Evolutionary conservation across 2,797 vertebrate species (phyloP).

Genomic region (Oreonectes daqikongensis): DNA sequence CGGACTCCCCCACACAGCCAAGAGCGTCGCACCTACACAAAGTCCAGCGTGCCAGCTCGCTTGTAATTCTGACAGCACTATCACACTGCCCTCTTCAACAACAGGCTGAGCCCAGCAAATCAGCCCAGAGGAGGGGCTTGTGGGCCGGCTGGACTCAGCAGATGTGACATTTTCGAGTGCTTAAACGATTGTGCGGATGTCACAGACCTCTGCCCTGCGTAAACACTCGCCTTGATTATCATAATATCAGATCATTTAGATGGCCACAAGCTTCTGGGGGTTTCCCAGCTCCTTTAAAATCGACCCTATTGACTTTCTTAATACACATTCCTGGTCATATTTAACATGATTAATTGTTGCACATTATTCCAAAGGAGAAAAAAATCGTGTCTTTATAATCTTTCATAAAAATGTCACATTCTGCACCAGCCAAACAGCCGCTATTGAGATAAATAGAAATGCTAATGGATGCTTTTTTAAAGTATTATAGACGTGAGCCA

Average conservation of each 20-base stretch:
- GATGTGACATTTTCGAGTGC: slow-evolving; percentile 14
- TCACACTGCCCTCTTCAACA: slow-evolving; percentile 36
- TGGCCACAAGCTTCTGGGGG: neutral
- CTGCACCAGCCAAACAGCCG: neutral
- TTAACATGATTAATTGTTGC: neutral
- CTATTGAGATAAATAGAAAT: neutral
- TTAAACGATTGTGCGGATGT: neutral
- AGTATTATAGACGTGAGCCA: neutral
- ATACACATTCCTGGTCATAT: neutral
- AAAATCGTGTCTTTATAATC: neutral
- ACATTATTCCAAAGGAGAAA: neutral
- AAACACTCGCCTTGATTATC: slow-evolving; percentile 8
- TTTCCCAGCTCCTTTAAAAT: neutral
- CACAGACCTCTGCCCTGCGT: neutral
- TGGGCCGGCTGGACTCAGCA: slow-evolving; percentile 1
- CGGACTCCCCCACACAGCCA: slow-evolving; percentile 24
- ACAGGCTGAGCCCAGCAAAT: slow-evolving; percentile 20
- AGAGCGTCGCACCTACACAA: slow-evolving; percentile 16
- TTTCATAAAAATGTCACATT: neutral
- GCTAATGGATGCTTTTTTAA: neutral
- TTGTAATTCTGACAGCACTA: slow-evolving; percentile 37
- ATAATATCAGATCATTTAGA: slow-evolving; percentile 13
- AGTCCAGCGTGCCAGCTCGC: slow-evolving; percentile 9
- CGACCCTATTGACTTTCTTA: neutral
- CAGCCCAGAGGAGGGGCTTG: slow-evolving; percentile 26